Evolutionary conservation across 2,113 vertebrate genomes (phyloP), one percentile per base, ranked within the genome.

Genomic region (Hystrix brachyura): DNA sequence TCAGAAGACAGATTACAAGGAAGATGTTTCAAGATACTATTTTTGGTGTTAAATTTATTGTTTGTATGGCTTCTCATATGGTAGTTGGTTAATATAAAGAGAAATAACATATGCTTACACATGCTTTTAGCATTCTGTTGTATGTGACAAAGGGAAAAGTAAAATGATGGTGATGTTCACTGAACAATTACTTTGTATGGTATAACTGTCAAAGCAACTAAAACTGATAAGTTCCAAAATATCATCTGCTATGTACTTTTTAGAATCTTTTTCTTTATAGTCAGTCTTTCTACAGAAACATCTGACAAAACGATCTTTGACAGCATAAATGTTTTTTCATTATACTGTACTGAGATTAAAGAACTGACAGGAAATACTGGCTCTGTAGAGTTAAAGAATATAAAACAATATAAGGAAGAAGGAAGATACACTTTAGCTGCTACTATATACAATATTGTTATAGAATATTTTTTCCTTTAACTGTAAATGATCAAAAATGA

Each of bases 1-100:
- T 97, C 10, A 25, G 87, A 95, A 95, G 88, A 91, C 87, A 98
- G 91, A 98, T 97, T 96, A 98, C 92, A 97, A 91, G 78, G 64
- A 82, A 84, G 95, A 71, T 93, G 74, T 60, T 95, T 94, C 46
- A 79, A 94, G 94, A 90, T 78, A 96, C 80, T 96, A 87, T 96
- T 96, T 71, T 38, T 19, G 71, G 71, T 87, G 71, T 78, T 19
- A 48, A 59, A 53, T 79, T 94, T 92, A 81, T 27, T 48, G 71
- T 21, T 67, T 95, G 53, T 53, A 18, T 85, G 91, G 65, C 34
- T 87, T 95, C 43, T 94, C 55, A 62, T 10, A 0, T 65, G 79
- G 59, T 3, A 43, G 76, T 93, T 48, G 27, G 57, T 55, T 92
- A 96, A 64, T 53, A 97, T 25, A 94, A 93, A 91, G 72, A 72